Evolutionary conservation across 2,113 vertebrate genomes (phyloP).

Genomic region (Martes martes): DNA sequence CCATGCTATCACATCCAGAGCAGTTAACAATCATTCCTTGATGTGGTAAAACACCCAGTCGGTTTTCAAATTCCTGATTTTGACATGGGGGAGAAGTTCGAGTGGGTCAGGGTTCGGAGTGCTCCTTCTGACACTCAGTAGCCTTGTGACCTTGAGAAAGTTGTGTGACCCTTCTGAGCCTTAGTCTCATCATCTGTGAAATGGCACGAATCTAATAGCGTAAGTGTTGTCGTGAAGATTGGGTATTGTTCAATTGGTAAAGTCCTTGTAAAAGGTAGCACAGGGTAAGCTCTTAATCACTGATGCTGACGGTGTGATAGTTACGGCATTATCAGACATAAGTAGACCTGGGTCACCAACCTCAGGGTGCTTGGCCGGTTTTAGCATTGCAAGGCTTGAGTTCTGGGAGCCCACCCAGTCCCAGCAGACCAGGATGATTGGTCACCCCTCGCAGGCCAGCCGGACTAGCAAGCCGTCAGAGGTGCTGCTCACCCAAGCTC

Average conservation of each 20-base stretch:
- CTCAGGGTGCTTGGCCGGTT: background rate
- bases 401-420: background rate
- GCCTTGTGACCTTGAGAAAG: background rate
- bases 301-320: too few species aligned
- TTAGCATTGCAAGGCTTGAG: accelerated
- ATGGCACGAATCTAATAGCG: background rate
- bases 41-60: background rate
- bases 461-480: background rate
- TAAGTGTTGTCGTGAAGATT: background rate
- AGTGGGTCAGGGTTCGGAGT: background rate
- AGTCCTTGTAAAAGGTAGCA: background rate
- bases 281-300: background rate
- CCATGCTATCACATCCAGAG: background rate
- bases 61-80: background rate
- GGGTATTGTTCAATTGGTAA: background rate
- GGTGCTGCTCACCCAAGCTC: background rate
- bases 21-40: background rate
- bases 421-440: background rate
- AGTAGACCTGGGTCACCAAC: background rate
- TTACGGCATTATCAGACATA: background rate
- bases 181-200: background rate
- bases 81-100: background rate
- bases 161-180: background rate
- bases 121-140: background rate
- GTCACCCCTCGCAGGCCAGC: background rate